Evolutionary conservation across 92 coral and sea anemone genomes (phyloP).

Genomic region (Muricea muricata): DNA sequence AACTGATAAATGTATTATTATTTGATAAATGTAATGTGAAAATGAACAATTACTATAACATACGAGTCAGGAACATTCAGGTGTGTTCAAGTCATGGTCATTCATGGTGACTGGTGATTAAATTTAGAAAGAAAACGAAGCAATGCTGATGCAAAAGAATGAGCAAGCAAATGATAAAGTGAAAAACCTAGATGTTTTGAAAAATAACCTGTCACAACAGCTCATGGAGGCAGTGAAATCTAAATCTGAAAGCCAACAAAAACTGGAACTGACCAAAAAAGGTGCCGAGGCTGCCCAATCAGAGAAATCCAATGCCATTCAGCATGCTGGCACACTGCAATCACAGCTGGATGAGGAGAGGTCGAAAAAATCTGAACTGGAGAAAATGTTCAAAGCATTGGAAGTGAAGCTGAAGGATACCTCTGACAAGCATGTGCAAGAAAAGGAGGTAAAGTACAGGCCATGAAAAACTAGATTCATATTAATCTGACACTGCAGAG

Average conservation of each 20-base stretch:
- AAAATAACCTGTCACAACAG: slow-evolving; percentile 63
- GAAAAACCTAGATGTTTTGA: slow-evolving; percentile 79
- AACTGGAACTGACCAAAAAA: background rate
- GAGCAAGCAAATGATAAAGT: slow-evolving; percentile 85
- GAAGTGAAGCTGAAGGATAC: slow-evolving; percentile 74
- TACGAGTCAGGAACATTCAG: too few species aligned
- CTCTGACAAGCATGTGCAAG: slow-evolving; percentile 66
- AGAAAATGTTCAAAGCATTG: slow-evolving; percentile 72
- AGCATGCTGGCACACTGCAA: slow-evolving; percentile 53
- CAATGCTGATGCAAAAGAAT: slow-evolving; percentile 72
- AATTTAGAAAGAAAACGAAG: slow-evolving; percentile 80
- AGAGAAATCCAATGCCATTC: slow-evolving; percentile 3
- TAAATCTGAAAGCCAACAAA: slow-evolving; percentile 22
- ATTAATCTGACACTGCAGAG: too few species aligned
- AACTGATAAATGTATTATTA: background rate
- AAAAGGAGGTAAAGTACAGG: slow-evolving; percentile 79
- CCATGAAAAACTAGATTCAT: too few species aligned
- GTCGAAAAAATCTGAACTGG: slow-evolving; percentile 77
- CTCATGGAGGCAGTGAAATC: slow-evolving; percentile 53
- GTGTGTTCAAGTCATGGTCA: too few species aligned
- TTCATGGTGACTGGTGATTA: too few species aligned
- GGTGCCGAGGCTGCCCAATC: slow-evolving; percentile 12
- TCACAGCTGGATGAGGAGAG: slow-evolving; percentile 81
- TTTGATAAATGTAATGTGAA: background rate
- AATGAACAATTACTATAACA: background rate